Evolutionary conservation across 2,113 vertebrate species (phyloP).

Genomic region (Kryptolebias marmoratus): DNA sequence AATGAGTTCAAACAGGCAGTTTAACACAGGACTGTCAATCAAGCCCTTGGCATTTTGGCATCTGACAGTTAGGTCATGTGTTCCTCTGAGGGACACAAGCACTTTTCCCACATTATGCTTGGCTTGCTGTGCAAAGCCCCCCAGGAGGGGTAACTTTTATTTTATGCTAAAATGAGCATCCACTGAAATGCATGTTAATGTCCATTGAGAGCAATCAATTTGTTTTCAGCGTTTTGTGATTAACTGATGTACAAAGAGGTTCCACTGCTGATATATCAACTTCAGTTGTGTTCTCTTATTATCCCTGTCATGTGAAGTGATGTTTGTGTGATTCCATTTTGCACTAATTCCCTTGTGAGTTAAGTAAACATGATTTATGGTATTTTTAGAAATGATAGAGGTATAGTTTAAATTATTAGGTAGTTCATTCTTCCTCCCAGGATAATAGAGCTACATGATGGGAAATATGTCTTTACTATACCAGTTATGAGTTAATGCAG

Average conservation of each 20-base stretch:
- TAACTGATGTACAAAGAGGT: slow-evolving; percentile 30
- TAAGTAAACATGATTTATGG: slow-evolving; percentile 1
- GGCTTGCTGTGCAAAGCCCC: slow-evolving; percentile 29
- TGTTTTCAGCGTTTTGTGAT: slow-evolving; percentile 23
- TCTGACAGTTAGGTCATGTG: slow-evolving; percentile 72
- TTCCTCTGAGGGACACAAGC: slow-evolving; percentile 71
- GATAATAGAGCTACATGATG: neutral
- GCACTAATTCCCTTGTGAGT: slow-evolving; percentile 12
- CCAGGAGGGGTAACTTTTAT: slow-evolving; percentile 15
- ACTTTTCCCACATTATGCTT: slow-evolving; percentile 65
- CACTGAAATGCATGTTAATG: slow-evolving; percentile 12
- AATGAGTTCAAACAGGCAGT: slow-evolving; percentile 79
- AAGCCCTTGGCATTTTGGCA: slow-evolving; percentile 76
- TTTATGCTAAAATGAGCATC: slow-evolving; percentile 29
- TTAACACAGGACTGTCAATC: slow-evolving; percentile 80
- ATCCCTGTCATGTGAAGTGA: slow-evolving; percentile 20
- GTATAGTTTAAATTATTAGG: neutral
- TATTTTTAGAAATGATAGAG: neutral
- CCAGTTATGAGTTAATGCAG: neutral
- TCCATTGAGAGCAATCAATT: slow-evolving; percentile 28
- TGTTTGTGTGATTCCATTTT: slow-evolving; percentile 30
- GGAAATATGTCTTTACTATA: neutral
- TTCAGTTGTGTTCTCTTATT: slow-evolving; percentile 31
- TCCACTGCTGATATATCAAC: slow-evolving; percentile 20
- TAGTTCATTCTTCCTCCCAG: neutral